These are phyloP conservation scores for Porites divaricata DNA, from an alignment of 92 coral and sea anemone genomes.

Conservation along the genomic window DNA sequence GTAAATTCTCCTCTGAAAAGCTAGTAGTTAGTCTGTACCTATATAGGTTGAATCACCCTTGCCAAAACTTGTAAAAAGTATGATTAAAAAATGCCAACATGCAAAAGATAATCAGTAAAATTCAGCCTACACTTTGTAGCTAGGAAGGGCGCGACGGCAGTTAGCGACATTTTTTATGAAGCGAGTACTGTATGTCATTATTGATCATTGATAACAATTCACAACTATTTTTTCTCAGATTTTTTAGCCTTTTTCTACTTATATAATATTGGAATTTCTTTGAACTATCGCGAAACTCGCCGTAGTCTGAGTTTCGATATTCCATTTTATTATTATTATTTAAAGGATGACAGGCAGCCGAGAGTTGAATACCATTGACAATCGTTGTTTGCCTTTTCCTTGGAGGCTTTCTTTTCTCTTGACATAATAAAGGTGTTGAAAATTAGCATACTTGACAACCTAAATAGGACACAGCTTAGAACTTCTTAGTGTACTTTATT, in stretches of 20 bases:
- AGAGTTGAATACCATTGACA: neutral
- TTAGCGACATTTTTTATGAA: too few species aligned
- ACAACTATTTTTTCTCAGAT: neutral
- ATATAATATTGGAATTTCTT: neutral
- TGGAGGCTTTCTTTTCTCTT: neutral
- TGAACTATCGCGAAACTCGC: neutral
- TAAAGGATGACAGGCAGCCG: too few species aligned
- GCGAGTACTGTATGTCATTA: neutral
- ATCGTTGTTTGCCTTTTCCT: neutral
- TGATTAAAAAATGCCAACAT: neutral
- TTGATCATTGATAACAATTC: neutral
- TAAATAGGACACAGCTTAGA: neutral
- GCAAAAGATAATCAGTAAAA: too few species aligned
- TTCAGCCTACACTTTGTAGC: too few species aligned
- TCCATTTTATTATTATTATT: too few species aligned
- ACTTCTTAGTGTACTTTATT: neutral
- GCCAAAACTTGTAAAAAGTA: neutral
- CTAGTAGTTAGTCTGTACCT: too few species aligned
- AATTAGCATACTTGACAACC: conserved; percentile 27
- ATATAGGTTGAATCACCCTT: neutral
- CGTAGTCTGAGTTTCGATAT: neutral
- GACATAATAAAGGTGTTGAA: neutral
- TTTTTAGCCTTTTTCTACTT: neutral
- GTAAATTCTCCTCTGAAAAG: too few species aligned
- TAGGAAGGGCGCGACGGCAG: neutral